phyloP scores from a whole-genome alignment of 1,140 invertebrate species.

The Drosophila melanogaster region DNA sequence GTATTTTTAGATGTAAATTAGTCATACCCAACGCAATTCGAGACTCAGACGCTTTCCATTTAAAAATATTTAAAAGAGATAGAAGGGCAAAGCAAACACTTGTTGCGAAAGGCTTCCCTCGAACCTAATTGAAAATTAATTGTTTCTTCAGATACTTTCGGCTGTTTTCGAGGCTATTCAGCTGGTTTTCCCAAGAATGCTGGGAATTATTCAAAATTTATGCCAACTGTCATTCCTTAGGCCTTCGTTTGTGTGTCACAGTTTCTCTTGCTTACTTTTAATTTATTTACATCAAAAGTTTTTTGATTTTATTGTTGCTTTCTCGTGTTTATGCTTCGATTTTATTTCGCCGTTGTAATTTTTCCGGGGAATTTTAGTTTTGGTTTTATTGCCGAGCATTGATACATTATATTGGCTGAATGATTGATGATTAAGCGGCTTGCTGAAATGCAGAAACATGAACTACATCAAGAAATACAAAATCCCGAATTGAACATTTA shows the following conservation, averaged over 20 bases:
- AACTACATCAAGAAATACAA: constrained; percentile 6
- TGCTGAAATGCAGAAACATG: constrained; percentile 35
- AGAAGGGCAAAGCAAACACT: constrained; percentile 58
- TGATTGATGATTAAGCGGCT: constrained; percentile 43
- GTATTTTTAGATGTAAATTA: constrained; percentile 75
- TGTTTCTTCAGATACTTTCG: constrained; percentile 23
- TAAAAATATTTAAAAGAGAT: constrained; percentile 24
- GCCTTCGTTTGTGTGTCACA: constrained; percentile 46
- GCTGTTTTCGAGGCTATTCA: constrained; percentile 28
- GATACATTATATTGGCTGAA: constrained; percentile 34
- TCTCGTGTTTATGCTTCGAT: constrained; percentile 13
- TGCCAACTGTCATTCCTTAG: constrained; percentile 34
- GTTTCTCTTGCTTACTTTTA: constrained; percentile 8
- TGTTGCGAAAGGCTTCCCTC: constrained; percentile 56
- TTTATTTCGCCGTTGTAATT: constrained; percentile 13
- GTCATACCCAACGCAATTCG: constrained; percentile 49
- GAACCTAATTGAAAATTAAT: constrained; percentile 70
- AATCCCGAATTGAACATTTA: constrained; percentile 3
- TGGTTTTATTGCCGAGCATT: constrained; percentile 29
- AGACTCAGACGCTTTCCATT: constrained; percentile 44
- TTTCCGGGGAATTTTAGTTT: constrained; percentile 24
- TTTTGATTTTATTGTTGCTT: constrained; percentile 45
- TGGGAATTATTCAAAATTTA: constrained; percentile 40
- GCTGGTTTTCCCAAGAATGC: constrained; percentile 15
- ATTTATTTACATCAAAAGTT: constrained; percentile 22